Evolutionary conservation across 1,140 invertebrate species (phyloP).

Genomic region (Tachypleus tridentatus): DNA sequence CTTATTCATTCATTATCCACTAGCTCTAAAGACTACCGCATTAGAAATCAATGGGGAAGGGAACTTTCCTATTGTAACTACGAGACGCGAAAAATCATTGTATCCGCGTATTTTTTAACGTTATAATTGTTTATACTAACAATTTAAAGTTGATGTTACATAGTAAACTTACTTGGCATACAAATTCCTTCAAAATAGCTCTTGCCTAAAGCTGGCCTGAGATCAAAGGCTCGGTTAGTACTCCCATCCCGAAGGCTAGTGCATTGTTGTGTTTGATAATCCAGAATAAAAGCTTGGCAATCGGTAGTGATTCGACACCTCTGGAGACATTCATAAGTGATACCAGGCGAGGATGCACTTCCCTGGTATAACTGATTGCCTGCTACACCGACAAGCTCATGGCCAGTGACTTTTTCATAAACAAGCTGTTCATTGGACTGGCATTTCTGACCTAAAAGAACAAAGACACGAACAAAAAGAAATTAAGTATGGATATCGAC

Average conservation of each 20-base stretch:
- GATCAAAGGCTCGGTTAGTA: conserved; percentile 28
- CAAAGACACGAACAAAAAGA: too few species aligned
- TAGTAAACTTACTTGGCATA: conserved; percentile 29
- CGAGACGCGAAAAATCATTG: too few species aligned
- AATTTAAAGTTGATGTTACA: too few species aligned
- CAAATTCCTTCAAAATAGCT: conserved; percentile 39
- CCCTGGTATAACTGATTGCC: conserved; percentile 28
- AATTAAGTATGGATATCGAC: too few species aligned
- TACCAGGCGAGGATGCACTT: conserved; percentile 26
- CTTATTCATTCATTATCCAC: too few species aligned
- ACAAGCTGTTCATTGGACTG: conserved; percentile 28
- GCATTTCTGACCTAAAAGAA: conserved; percentile 11
- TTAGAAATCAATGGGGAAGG: conserved; percentile 5
- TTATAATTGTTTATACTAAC: too few species aligned
- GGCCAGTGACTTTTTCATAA: conserved; percentile 36
- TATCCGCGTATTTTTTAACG: too few species aligned
- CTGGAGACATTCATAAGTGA: conserved; percentile 32
- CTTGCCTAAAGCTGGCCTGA: conserved; percentile 32
- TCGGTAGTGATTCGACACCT: conserved; percentile 31
- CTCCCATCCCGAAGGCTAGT: conserved; percentile 31
- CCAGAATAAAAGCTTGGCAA: conserved; percentile 36
- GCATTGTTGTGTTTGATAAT: conserved; percentile 37
- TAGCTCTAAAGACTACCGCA: neutral
- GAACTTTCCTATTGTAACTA: too few species aligned
- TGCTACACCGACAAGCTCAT: conserved; percentile 32